A percentile compares a stretch with the other conserved stretches of the same genome.
Evolutionary conservation across 2,113 vertebrate genomes (phyloP).

Genomic region (Halichoerus grypus): DNA sequence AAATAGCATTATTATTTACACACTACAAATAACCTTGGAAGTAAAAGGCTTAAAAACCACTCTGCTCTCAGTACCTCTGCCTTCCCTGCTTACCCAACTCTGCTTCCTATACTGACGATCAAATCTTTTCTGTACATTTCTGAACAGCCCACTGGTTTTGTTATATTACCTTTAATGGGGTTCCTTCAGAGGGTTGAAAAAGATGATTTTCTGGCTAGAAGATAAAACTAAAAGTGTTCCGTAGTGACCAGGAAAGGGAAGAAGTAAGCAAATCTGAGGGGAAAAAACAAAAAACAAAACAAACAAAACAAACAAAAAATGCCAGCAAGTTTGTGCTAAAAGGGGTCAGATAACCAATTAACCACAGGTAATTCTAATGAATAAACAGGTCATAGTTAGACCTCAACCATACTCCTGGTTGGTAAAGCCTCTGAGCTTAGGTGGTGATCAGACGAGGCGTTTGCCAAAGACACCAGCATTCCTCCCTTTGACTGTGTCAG

Average conservation of each 20-base stretch:
- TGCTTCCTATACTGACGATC: not conserved
- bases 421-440: not conserved
- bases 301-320: not conserved
- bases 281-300: not conserved
- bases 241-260: not conserved
- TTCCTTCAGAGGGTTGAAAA: constrained; percentile 7
- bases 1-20: not conserved
- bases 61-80: not conserved
- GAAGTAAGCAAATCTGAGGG: not conserved
- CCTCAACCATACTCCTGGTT: not conserved
- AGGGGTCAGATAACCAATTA: not conserved
- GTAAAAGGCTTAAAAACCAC: not conserved
- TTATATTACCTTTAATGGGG: not conserved
- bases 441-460: not conserved
- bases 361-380: not conserved
- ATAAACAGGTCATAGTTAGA: not conserved
- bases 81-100: not conserved
- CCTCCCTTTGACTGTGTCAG: not conserved
- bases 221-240: not conserved
- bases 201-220: constrained; percentile 21
- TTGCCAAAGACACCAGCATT: not conserved
- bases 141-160: not conserved
- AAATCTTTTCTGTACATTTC: not conserved
- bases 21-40: not conserved
- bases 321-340: not conserved